A percentile compares a stretch with the other conserved stretches of the same genome.
Conservation (phyloP, 2,797 vertebrate genomes). For the Avahi laniger region DNA sequence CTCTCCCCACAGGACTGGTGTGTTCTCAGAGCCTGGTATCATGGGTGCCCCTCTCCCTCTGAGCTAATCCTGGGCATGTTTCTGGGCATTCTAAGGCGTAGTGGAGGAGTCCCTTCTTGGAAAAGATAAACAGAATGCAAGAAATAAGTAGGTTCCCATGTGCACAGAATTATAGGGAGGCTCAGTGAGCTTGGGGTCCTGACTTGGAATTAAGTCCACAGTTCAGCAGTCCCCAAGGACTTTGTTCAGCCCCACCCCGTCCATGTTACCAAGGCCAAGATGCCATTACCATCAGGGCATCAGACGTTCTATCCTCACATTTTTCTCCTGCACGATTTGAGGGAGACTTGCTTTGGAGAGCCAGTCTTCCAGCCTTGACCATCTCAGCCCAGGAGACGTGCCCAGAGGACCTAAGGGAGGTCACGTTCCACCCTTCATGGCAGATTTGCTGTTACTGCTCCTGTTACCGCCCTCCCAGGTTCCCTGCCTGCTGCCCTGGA, state of each 20-base stretch:
- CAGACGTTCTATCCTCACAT: not conserved
- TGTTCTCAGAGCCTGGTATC: rapidly evolving
- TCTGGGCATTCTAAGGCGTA: not conserved
- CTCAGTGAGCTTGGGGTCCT: not conserved
- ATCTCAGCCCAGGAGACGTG: too few species aligned
- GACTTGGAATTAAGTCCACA: not conserved
- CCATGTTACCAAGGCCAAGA: not conserved
- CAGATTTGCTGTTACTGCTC: not conserved
- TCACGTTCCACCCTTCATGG: rapidly evolving
- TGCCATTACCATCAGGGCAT: too few species aligned
- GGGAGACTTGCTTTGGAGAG: not conserved
- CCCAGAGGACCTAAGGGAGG: not conserved
- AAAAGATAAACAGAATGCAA: not conserved
- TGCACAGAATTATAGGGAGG: not conserved
- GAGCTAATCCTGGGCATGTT: not conserved
- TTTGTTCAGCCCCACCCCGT: not conserved
- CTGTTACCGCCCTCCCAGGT: not conserved
- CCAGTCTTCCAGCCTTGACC: not conserved
- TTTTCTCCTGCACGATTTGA: not conserved
- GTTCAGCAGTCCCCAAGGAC: not conserved
- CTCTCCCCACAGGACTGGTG: rapidly evolving
- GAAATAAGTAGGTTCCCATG: not conserved
- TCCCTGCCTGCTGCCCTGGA: not conserved
- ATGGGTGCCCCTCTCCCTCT: not conserved
- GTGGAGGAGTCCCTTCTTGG: not conserved